These are phyloP conservation scores for Frieseomelitta varia DNA, from an alignment of 1,140 invertebrate species.

Conservation along the genomic window DNA sequence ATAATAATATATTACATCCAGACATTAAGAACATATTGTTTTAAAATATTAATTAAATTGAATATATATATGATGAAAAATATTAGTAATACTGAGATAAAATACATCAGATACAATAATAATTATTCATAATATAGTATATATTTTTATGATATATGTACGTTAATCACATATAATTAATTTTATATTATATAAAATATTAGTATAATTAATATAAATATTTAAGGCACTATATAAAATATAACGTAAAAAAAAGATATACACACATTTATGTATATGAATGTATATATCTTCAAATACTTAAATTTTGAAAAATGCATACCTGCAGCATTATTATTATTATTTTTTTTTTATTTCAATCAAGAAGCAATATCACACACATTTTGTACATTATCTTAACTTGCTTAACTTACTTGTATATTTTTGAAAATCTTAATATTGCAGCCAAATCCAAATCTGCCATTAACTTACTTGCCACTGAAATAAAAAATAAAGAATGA, in stretches of 20 bases:
- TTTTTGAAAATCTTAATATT: not conserved
- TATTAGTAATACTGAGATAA: not conserved
- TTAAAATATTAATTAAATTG: slow-evolving; percentile 1
- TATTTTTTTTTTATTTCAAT: slow-evolving; percentile 6
- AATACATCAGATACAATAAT: not conserved
- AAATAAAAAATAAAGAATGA: slow-evolving; percentile 29
- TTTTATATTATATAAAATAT: slow-evolving; percentile 21
- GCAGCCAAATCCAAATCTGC: not conserved
- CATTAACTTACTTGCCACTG: slow-evolving; percentile 73
- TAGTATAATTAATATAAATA: slow-evolving; percentile 18
- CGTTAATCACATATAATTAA: not conserved
- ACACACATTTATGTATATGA: slow-evolving; percentile 8
- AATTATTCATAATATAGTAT: not conserved
- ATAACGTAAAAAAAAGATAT: slow-evolving; percentile 31
- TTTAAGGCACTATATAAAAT: slow-evolving; percentile 33
- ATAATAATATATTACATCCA: not conserved
- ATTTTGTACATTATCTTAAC: not conserved
- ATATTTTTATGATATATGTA: not conserved
- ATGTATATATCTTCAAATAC: slow-evolving; percentile 28
- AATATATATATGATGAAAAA: not conserved
- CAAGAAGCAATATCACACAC: slow-evolving; percentile 35
- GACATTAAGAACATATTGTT: not conserved
- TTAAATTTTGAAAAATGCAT: slow-evolving; percentile 53
- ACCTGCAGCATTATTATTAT: slow-evolving; percentile 24
- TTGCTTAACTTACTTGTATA: slow-evolving; percentile 7